Evolutionary conservation across 2,888 invertebrate genomes (phyloP), one percentile per base, ranked within the genome.

Genomic region (Andrena haemorrhoa): DNA sequence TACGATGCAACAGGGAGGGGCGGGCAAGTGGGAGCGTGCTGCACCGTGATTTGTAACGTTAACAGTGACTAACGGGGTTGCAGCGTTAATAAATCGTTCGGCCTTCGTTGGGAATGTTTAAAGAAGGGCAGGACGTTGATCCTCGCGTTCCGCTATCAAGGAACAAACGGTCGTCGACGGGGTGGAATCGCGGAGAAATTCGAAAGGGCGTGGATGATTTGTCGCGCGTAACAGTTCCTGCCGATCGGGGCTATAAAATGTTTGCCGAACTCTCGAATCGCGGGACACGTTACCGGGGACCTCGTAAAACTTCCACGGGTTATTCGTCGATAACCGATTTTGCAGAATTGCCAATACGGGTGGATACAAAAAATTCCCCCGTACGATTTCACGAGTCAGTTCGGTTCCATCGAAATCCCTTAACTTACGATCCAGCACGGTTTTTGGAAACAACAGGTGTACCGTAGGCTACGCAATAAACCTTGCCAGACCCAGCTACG

Each of bases 1-100:
- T 64, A 72, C 29, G 66, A n/a, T 7, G 49, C 31, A 35, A 16
- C 49, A 10, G 10, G 41, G 49, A 26, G 64, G 20, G 58, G 20
- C 26, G 23, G 68, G n/a, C 49, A 31, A 72, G 60, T 65, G 58
- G 33, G 33, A 61, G n/a, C 49, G 41, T 31, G 66, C 26, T 49
- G 71, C 29, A 12, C 49, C n/a, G 41, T 72, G 73, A 80, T 73
- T 80, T 68, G 73, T 69, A 47, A 68, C 68, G 61, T 20, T 26
- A 26, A 72, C n/a, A 63, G 53, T 58, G 73, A 63, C 49, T 49
- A 53, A 79, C 72, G 33, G 56, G 23, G 49, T 58, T 33, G 49
- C 23, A 73, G 49, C 65, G 63, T 33, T 79, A 61, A 74, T 78
- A 74, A 78, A 78, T 78, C 64, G 56, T 12, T 58, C 47, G 29